These are phyloP conservation scores for Halcyon chelicuti DNA, from an alignment of 2,797 vertebrate species.

Conservation along the genomic window DNA sequence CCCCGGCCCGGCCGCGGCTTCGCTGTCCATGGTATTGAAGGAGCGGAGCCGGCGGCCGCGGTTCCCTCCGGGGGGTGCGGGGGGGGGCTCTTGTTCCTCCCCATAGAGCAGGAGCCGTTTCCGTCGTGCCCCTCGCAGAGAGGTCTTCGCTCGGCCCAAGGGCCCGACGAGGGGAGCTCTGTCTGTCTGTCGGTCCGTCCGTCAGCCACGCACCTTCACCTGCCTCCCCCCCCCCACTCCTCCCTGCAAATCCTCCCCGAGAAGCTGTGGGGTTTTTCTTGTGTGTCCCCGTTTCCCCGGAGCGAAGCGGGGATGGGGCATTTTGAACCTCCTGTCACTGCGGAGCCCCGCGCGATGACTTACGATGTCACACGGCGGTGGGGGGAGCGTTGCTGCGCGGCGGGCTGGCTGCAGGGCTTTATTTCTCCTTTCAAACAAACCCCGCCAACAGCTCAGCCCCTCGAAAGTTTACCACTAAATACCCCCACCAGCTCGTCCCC, in stretches of 20 bases:
- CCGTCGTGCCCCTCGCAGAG: neutral
- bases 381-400: neutral
- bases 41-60: neutral
- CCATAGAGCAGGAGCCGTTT: neutral
- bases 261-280: neutral
- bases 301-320: neutral
- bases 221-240: neutral
- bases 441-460: neutral
- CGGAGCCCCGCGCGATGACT: neutral
- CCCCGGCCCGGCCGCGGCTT: neutral
- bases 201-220: neutral
- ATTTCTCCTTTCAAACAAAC: neutral
- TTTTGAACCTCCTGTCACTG: neutral
- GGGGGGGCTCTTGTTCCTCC: neutral
- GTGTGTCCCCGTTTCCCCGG: fast-evolving
- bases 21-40: conserved; percentile 84
- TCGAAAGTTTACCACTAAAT: neutral
- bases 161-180: neutral
- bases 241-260: neutral
- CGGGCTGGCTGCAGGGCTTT: neutral
- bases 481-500: neutral
- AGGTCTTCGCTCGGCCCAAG: neutral
- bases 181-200: neutral
- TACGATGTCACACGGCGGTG: neutral
- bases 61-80: neutral